A percentile compares a stretch with the other conserved stretches of the same genome.
Evolutionary conservation across 2,113 vertebrate species (phyloP).

Genomic region (Grammomys surdaster): DNA sequence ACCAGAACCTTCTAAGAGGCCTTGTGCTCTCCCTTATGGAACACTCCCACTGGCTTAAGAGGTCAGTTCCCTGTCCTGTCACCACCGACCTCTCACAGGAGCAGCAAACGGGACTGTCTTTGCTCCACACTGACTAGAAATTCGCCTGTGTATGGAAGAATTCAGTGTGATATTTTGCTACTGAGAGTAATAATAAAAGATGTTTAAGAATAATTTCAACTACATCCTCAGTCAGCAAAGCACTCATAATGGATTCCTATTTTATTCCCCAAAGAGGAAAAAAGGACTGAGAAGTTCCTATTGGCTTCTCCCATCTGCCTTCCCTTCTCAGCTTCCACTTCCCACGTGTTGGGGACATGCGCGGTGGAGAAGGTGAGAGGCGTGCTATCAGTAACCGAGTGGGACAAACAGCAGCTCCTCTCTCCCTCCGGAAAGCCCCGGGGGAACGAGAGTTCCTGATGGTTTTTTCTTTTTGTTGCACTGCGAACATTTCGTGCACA

Average conservation of each 20-base stretch:
- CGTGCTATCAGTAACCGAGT: constrained; percentile 85
- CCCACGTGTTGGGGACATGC: constrained; percentile 89
- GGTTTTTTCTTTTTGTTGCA: constrained; percentile 86
- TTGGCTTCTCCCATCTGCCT: constrained; percentile 88
- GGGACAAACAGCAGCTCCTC: constrained; percentile 89
- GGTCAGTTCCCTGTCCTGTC: constrained; percentile 75
- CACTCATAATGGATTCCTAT: constrained; percentile 90
- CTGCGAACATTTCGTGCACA: constrained; percentile 90
- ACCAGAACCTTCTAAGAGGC: constrained; percentile 81
- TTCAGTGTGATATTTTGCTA: constrained; percentile 89
- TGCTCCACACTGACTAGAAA: constrained; percentile 89
- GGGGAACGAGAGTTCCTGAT: constrained; percentile 88
- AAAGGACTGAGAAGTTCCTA: constrained; percentile 88
- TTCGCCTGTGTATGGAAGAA: constrained; percentile 87
- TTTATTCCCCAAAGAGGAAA: constrained; percentile 87
- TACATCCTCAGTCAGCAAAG: constrained; percentile 92
- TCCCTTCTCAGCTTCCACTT: constrained; percentile 86
- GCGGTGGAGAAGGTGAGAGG: constrained; percentile 89
- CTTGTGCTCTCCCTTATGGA: constrained; percentile 81
- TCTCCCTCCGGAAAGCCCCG: constrained; percentile 85
- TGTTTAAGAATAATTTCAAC: constrained; percentile 89
- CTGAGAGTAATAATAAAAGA: constrained; percentile 88
- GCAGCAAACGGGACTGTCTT: constrained; percentile 83
- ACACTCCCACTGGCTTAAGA: constrained; percentile 81
- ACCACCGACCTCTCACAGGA: constrained; percentile 82